A percentile compares a stretch with the other conserved stretches of the same genome.
Evolutionary conservation across 2,113 vertebrate species (phyloP).

Genomic region (Lampris incognitus): DNA sequence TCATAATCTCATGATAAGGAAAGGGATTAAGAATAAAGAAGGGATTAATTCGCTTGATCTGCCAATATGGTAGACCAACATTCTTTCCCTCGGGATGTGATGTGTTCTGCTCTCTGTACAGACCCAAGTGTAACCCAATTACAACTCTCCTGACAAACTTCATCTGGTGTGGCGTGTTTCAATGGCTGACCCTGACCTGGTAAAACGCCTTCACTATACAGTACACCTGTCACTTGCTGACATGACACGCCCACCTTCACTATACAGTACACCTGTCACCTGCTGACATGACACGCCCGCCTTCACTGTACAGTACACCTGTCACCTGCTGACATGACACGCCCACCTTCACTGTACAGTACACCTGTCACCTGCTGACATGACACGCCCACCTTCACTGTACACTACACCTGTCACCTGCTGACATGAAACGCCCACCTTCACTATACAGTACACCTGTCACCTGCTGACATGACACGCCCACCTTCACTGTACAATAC

Average conservation of each 20-base stretch:
- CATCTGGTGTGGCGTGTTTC: constrained; percentile 56
- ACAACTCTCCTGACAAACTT: constrained; percentile 60
- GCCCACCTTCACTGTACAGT: too few relatives aligned
- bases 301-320: too few relatives aligned
- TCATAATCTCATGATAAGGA: constrained; percentile 87
- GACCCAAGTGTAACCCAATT: constrained; percentile 71
- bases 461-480: too few relatives aligned
- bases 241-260: not conserved
- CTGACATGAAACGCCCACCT: too few relatives aligned
- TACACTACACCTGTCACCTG: too few relatives aligned
- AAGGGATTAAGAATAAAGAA: constrained; percentile 85
- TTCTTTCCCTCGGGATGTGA: constrained; percentile 80
- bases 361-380: too few relatives aligned
- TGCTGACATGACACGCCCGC: not conserved
- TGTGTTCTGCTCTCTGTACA: constrained; percentile 66
- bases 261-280: not conserved
- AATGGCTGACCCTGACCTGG: constrained; percentile 36
- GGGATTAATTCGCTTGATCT: constrained; percentile 89
- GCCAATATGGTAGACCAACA: constrained; percentile 84
- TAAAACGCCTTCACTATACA: constrained; percentile 9
- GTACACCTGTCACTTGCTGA: constrained; percentile 25
- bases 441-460: too few relatives aligned
- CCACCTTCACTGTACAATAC: too few relatives aligned
- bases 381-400: too few relatives aligned
- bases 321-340: too few relatives aligned